Evolutionary conservation across 2,888 invertebrate genomes (phyloP).

Genomic region (Herminia tarsipennalis): DNA sequence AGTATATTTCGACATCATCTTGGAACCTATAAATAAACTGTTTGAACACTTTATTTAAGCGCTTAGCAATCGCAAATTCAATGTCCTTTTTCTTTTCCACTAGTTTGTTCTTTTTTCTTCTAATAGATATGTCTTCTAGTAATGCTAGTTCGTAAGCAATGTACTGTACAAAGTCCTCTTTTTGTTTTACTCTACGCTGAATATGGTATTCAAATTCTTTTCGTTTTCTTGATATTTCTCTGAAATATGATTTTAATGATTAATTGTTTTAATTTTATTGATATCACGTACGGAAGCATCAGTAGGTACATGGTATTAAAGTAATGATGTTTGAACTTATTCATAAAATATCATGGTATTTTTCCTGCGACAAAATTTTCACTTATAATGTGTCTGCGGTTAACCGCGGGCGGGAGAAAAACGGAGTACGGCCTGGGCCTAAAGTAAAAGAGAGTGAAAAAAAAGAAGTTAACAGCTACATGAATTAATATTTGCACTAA

Average conservation of each 20-base stretch:
- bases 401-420: too few relatives aligned
- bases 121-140: constrained; percentile 87
- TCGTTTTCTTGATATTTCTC: constrained; percentile 88
- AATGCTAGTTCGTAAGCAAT: constrained; percentile 90
- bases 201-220: constrained; percentile 91
- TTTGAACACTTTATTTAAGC: constrained; percentile 91
- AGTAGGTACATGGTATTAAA: too few relatives aligned
- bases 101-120: constrained; percentile 85
- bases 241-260: constrained; percentile 68
- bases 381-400: too few relatives aligned
- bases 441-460: too few relatives aligned
- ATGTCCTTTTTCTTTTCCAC: constrained; percentile 87
- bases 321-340: too few relatives aligned
- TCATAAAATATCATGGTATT: too few relatives aligned
- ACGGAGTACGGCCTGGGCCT: too few relatives aligned
- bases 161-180: constrained; percentile 89
- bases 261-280: too few relatives aligned
- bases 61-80: constrained; percentile 88
- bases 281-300: too few relatives aligned
- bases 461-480: too few relatives aligned
- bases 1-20: constrained; percentile 90
- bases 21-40: constrained; percentile 89
- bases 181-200: constrained; percentile 87
- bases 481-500: neutral
- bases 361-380: too few relatives aligned